Base-by-base conservation (phyloP, 2,888 invertebrate species). In the Ypsolopha sequella region DNA sequence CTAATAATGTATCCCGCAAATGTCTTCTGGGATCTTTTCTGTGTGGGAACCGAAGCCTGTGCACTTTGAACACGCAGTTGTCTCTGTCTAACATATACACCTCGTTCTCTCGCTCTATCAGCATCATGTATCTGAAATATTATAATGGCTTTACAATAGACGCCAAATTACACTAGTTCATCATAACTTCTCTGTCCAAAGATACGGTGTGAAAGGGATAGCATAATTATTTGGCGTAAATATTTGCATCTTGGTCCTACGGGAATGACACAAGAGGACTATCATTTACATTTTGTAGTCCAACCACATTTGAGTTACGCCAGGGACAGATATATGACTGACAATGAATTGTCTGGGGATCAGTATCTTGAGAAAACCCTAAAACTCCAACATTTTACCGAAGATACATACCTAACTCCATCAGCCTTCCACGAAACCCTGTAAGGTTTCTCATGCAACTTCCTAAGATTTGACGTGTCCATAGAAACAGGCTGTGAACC, bases 351-450 rank as follows among this genome's bases (percentile, higher is more conserved):
- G 4, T 24, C 24, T 3, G 24, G 24, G 4, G 2, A 24, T 24
- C 24, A 24, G 24, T 24, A 24, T 24, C 4, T 24, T 24, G 24
- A 24, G 2, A 24, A 4, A 24, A 24, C 24, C 24, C 24, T 24
- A 24, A 24, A 24, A 24, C 24, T 24, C 4, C 24, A 24, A 24
- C 2, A 24, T 24, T 24, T 24, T 24, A 24, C 24, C 24, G 24
- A 24, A 24, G 24, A 24, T 24, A 3, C 60, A 69, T 71, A 95
- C 93, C 96, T 92, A 36, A 94, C 95, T 39, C 99, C 99, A 77
- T 99, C 99, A 8, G 99, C 99, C 73, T 99, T 99, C 99, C 99
- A 99, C 1, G 98, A 99, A 1, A 99, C 98, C 71, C 93, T 91
- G 69, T 99, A 99, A 0, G 95, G 95, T 67, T 95, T 95, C 58